A percentile compares a stretch with the other conserved stretches of the same genome.
Conservation (phyloP, 2,113 vertebrate genomes). For the Verasper variegatus region DNA sequence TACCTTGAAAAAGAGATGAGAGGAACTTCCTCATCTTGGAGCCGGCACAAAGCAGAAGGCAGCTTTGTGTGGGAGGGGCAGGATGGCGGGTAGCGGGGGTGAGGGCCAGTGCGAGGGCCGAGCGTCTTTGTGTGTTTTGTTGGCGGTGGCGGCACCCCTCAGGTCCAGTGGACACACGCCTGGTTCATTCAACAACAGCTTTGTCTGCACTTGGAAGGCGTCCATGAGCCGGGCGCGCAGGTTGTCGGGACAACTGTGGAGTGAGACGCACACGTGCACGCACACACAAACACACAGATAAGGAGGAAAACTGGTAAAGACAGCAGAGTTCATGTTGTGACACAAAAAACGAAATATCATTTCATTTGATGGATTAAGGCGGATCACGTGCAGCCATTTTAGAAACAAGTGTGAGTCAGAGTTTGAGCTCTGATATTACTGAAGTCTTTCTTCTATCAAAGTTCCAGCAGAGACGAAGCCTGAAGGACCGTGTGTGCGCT, state of each 20-base stretch:
- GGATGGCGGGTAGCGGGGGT: slow-evolving; percentile 62
- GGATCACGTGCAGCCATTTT: neutral
- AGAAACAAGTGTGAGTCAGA: neutral
- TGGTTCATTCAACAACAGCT: slow-evolving; percentile 73
- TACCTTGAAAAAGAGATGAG: slow-evolving; percentile 74
- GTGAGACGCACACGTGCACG: slow-evolving; percentile 19
- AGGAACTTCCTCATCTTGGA: slow-evolving; percentile 76
- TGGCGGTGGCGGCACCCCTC: slow-evolving; percentile 66
- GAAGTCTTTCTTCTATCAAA: neutral
- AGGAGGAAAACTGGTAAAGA: slow-evolving; percentile 23
- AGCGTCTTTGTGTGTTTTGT: slow-evolving; percentile 76
- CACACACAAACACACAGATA: slow-evolving; percentile 11
- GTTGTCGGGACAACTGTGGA: slow-evolving; percentile 72
- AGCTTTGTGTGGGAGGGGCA: slow-evolving; percentile 47
- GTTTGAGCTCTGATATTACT: too few species aligned
- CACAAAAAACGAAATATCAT: neutral
- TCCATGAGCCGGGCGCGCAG: slow-evolving; percentile 66
- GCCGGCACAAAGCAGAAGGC: slow-evolving; percentile 71
- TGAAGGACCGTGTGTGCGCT: neutral
- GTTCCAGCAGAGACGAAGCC: neutral
- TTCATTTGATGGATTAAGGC: neutral
- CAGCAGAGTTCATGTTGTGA: too few species aligned
- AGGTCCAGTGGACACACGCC: slow-evolving; percentile 76
- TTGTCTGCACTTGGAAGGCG: slow-evolving; percentile 75
- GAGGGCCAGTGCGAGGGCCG: slow-evolving; percentile 66